Evolutionary conservation across 2,888 invertebrate genomes (phyloP).

Genomic region (Amphipyra tragopoginis): DNA sequence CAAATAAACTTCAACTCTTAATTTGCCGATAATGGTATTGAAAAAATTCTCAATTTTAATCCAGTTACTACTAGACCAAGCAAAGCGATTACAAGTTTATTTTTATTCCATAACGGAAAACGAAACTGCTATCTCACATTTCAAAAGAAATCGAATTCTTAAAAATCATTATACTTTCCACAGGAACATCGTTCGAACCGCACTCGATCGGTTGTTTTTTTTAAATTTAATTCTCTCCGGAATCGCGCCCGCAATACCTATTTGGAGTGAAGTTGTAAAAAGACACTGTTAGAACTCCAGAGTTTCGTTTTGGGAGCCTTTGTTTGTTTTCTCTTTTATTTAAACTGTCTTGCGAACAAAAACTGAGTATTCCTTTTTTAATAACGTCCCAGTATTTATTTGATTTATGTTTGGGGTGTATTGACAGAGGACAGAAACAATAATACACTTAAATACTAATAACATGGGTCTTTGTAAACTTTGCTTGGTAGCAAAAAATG

Average conservation of each 20-base stretch:
- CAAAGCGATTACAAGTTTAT: neutral
- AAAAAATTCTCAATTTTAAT: too few relatives aligned
- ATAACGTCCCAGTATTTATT: conserved; percentile 50
- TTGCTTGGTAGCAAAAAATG: conserved; percentile 13
- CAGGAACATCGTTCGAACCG: conserved; percentile 20
- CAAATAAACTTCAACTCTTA: too few relatives aligned
- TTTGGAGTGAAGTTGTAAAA: conserved; percentile 56
- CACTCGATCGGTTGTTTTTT: conserved; percentile 35
- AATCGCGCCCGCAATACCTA: conserved; percentile 45
- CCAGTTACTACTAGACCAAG: neutral
- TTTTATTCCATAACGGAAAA: conserved; percentile 5
- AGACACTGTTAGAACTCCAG: conserved; percentile 51
- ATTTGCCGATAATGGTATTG: too few relatives aligned
- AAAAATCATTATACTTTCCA: conserved; percentile 49
- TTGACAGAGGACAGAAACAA: conserved; percentile 53
- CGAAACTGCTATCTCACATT: conserved; percentile 10
- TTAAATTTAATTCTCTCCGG: conserved; percentile 52
- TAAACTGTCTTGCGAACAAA: conserved; percentile 33
- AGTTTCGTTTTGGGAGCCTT: conserved; percentile 36
- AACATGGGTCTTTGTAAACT: conserved; percentile 29
- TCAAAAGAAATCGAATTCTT: conserved; percentile 49
- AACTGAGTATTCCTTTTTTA: conserved; percentile 44
- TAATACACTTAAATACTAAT: conserved; percentile 51
- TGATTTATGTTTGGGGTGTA: conserved; percentile 50
- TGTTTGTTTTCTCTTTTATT: conserved; percentile 49